A percentile compares a stretch with the other conserved stretches of the same genome.
These are phyloP conservation scores for Elaphurus davidianus DNA, from an alignment of 2,113 vertebrate genomes.

Conservation along the genomic window DNA sequence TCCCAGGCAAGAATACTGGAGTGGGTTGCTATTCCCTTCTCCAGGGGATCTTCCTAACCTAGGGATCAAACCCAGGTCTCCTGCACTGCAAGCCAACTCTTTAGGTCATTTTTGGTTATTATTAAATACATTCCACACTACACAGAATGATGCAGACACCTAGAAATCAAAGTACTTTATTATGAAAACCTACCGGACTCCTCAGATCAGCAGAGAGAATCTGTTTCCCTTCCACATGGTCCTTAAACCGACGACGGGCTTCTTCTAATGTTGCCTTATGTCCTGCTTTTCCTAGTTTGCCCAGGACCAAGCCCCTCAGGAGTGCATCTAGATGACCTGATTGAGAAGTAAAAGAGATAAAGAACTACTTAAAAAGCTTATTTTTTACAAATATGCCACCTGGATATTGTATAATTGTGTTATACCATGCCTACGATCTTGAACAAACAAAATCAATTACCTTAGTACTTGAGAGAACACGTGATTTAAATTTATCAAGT, in stretches of 20 bases:
- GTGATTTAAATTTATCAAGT: conserved; percentile 21
- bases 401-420: not conserved
- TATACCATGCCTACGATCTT: not conserved
- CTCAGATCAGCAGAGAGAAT: conserved; percentile 93
- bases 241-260: conserved; percentile 94
- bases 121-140: not conserved
- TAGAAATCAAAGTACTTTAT: not conserved
- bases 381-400: not conserved
- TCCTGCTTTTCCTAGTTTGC: conserved; percentile 96
- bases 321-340: conserved; percentile 95
- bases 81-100: not conserved
- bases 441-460: conserved; percentile 15
- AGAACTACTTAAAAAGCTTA: not conserved
- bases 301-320: conserved; percentile 93
- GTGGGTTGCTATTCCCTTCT: not conserved
- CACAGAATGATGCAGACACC: not conserved
- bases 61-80: not conserved
- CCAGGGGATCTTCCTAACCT: not conserved
- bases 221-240: conserved; percentile 94
- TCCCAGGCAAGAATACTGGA: not conserved
- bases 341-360: not conserved
- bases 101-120: not conserved
- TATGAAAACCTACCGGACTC: conserved; percentile 89
- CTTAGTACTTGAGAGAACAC: not conserved
- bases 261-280: conserved; percentile 96